Percentiles rank a stretch among this genome's conserved stretches.
Conservation (phyloP, 2,797 vertebrate species). For the Synanceia verrucosa region DNA sequence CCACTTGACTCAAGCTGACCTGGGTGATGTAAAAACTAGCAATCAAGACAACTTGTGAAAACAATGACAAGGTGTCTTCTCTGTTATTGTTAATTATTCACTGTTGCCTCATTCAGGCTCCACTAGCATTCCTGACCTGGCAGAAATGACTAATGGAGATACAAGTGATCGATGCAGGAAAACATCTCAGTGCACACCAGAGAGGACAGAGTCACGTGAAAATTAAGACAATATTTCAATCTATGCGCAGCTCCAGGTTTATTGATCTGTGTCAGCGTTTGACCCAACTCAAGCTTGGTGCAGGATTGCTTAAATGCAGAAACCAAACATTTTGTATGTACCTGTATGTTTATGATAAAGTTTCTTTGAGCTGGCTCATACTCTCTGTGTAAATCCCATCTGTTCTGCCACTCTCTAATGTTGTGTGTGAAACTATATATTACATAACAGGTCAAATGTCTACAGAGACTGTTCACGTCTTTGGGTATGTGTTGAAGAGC, state of each 20-base stretch:
- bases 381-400: background rate
- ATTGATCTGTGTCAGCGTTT: too few relatives aligned
- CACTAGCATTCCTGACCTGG: background rate
- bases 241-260: background rate
- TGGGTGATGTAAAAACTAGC: too few relatives aligned
- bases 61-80: too few relatives aligned
- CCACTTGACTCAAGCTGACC: too few relatives aligned
- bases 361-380: background rate
- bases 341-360: too few relatives aligned
- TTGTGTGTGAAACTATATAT: conserved; percentile 15
- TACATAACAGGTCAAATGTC: conserved; percentile 48
- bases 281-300: too few relatives aligned
- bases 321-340: background rate
- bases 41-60: too few relatives aligned
- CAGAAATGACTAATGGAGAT: background rate
- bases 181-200: background rate
- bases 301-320: too few relatives aligned
- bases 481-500: conserved; percentile 41
- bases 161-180: background rate
- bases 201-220: background rate
- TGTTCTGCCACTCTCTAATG: background rate
- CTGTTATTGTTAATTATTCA: too few relatives aligned
- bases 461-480: conserved; percentile 31
- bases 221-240: background rate
- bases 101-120: too few relatives aligned